These are phyloP conservation scores for Episyrphus balteatus DNA, from an alignment of 1,140 invertebrate genomes.

Conservation along the genomic window DNA sequence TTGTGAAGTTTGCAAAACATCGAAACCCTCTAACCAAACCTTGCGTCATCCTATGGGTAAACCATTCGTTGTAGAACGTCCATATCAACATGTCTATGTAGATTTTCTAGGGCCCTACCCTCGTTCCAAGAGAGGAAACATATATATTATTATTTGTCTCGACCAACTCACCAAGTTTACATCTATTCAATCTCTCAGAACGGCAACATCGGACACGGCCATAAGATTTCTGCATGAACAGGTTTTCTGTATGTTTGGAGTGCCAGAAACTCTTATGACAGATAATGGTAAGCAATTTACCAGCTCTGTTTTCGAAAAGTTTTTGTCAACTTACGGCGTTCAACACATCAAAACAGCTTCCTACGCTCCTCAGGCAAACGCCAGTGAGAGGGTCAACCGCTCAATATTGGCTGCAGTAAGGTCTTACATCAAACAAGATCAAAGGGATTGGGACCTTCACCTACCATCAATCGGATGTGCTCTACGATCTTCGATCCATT, in stretches of 20 bases:
- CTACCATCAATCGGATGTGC: background rate
- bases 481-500: background rate
- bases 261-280: background rate
- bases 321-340: conserved; percentile 1
- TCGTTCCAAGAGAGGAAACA: background rate
- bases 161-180: conserved; percentile 1
- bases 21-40: background rate
- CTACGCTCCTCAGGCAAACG: conserved; percentile 4
- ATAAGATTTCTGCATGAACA: too few relatives aligned
- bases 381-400: conserved; percentile 1
- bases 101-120: too few relatives aligned
- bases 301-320: background rate
- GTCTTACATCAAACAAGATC: conserved; percentile 1
- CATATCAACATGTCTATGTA: too few relatives aligned
- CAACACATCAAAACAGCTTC: background rate
- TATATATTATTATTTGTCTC: background rate
- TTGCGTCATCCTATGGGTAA: background rate
- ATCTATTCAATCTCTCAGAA: background rate
- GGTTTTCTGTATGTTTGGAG: conserved; percentile 1
- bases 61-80: background rate
- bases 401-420: conserved; percentile 2
- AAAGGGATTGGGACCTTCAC: conserved; percentile 2
- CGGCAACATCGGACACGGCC: background rate
- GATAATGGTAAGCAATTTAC: conserved; percentile 4
- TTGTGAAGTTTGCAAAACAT: conserved; percentile 1